Percentiles rank a stretch among this genome's conserved stretches.
These are phyloP conservation scores for Hypocryptadius cinnamomeus DNA, from an alignment of 2,113 vertebrate species.

Conservation along the genomic window DNA sequence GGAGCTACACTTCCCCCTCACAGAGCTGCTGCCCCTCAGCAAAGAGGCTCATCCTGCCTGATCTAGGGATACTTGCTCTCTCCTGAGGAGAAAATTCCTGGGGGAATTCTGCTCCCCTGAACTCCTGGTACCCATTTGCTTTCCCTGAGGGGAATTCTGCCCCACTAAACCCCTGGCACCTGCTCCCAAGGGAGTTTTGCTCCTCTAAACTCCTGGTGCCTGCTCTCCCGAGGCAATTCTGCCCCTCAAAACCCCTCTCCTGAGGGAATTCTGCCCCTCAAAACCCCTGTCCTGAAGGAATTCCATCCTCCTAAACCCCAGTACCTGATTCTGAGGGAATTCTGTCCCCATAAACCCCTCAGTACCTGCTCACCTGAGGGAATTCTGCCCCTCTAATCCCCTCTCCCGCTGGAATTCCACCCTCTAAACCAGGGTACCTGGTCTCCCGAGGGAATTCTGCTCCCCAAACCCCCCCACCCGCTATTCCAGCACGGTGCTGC, in stretches of 20 bases:
- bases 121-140: neutral
- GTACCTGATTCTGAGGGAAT: too few species aligned
- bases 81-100: neutral
- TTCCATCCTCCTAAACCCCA: too few species aligned
- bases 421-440: neutral
- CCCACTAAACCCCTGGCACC: too few species aligned
- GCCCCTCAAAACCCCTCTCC: neutral
- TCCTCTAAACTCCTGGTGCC: neutral
- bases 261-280: neutral
- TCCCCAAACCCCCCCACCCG: accelerated
- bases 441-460: neutral
- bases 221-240: neutral
- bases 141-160: neutral
- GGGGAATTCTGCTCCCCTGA: neutral
- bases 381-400: neutral
- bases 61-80: neutral
- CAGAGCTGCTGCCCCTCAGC: neutral
- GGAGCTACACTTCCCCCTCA: neutral
- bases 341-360: neutral
- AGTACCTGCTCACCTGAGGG: too few species aligned
- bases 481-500: accelerated
- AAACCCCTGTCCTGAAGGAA: too few species aligned
- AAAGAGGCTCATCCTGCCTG: neutral
- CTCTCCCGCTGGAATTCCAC: neutral
- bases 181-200: neutral